phyloP scores from a whole-genome alignment of 2,113 vertebrate species.

The Thymallus thymallus region DNA sequence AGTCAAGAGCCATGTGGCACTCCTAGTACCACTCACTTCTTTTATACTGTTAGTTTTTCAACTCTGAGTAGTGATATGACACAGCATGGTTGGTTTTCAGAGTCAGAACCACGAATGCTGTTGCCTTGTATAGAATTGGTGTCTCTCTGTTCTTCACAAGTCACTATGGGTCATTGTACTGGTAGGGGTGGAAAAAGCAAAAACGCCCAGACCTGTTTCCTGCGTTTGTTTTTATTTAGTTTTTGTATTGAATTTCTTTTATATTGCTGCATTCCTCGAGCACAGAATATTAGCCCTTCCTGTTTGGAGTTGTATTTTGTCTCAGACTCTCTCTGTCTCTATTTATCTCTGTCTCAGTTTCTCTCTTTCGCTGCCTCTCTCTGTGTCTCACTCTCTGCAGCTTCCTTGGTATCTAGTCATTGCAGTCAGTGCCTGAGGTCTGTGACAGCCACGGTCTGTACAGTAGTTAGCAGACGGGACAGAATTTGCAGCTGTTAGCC shows the following conservation, averaged over 20 bases:
- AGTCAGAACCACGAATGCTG: neutral
- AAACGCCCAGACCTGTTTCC: slow-evolving; percentile 49
- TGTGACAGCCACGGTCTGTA: too few relatives aligned
- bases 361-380: too few relatives aligned
- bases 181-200: neutral
- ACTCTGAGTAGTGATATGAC: neutral
- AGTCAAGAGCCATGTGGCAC: neutral
- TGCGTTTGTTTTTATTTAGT: slow-evolving; percentile 53
- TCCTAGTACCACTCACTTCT: neutral
- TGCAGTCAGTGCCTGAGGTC: too few relatives aligned
- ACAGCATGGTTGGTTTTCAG: neutral
- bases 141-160: neutral
- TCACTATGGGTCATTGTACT: neutral
- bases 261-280: slow-evolving; percentile 36
- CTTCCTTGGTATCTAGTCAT: too few relatives aligned
- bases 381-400: too few relatives aligned
- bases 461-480: too few relatives aligned
- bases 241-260: slow-evolving; percentile 39
- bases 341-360: too few relatives aligned
- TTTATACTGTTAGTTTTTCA: neutral
- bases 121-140: neutral
- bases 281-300: slow-evolving; percentile 50
- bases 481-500: too few relatives aligned
- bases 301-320: slow-evolving; percentile 25
- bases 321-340: too few relatives aligned